Evolutionary conservation across 2,113 vertebrate species (phyloP).

Genomic region (Rhabdomys dilectus): DNA sequence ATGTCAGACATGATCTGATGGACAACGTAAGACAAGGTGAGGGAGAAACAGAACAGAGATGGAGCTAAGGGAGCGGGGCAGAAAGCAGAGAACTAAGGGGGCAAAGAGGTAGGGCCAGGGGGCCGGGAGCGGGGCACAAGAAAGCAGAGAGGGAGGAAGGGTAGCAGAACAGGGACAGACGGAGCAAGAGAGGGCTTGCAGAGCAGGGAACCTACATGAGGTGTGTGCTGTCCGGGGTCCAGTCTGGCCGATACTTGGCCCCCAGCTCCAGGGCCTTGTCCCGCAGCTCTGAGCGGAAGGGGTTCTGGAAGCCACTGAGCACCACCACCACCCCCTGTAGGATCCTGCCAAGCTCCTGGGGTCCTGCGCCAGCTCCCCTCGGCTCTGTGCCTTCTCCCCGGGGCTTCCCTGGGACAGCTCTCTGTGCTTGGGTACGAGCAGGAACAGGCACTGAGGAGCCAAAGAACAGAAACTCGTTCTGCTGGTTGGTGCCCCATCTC

Average conservation of each 20-base stretch:
- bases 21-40: fast-evolving
- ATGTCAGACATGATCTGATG: not conserved
- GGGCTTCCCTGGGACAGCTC: constrained; percentile 77
- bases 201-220: constrained; percentile 89
- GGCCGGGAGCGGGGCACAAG: too few species aligned
- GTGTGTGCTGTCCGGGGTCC: constrained; percentile 93
- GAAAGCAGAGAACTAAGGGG: not conserved
- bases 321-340: constrained; percentile 94
- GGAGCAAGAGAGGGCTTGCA: not conserved
- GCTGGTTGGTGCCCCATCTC: not conserved
- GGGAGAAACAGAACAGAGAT: not conserved
- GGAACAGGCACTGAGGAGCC: constrained; percentile 63
- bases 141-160: not conserved
- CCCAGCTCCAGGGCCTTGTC: constrained; percentile 95
- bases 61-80: too few species aligned
- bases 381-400: constrained; percentile 52
- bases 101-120: too few species aligned
- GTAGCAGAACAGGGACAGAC: not conserved
- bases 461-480: not conserved
- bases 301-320: constrained; percentile 96
- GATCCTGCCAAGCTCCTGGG: constrained; percentile 80
- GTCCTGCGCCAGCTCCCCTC: constrained; percentile 7
- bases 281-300: constrained; percentile 92
- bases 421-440: constrained; percentile 42
- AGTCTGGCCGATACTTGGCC: constrained; percentile 93